A percentile compares a stretch with the other conserved stretches of the same genome.
Conservation (phyloP, 2,797 vertebrate genomes). For the Microctenopoma steveboyesi region DNA sequence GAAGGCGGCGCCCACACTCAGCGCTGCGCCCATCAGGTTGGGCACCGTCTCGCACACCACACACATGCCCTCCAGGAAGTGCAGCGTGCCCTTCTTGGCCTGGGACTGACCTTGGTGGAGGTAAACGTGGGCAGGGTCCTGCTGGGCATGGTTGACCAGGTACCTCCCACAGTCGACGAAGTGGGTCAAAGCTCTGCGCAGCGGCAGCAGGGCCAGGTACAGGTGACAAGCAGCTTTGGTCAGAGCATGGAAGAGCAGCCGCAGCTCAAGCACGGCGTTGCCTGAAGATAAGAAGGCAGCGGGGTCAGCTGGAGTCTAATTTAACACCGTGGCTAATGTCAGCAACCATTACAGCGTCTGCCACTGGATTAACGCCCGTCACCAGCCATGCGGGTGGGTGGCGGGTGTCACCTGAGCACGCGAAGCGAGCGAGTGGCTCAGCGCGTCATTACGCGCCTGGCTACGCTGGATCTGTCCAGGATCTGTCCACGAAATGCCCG, state of each 20-base stretch:
- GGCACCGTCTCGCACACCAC: constrained; percentile 72
- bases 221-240: constrained; percentile 79
- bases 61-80: constrained; percentile 75
- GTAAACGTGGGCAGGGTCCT: constrained; percentile 37
- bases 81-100: constrained; percentile 64
- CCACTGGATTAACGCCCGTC: constrained; percentile 66
- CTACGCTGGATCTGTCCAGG: neutral
- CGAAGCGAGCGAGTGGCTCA: constrained; percentile 11
- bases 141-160: constrained; percentile 57
- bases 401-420: constrained; percentile 21
- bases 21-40: constrained; percentile 68
- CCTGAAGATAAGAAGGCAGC: constrained; percentile 74
- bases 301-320: constrained; percentile 68
- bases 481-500: neutral
- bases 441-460: constrained; percentile 1
- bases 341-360: constrained; percentile 69
- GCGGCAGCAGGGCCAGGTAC: constrained; percentile 78
- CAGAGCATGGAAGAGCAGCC: constrained; percentile 78
- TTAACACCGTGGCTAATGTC: constrained; percentile 73
- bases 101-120: constrained; percentile 42
- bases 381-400: constrained; percentile 17
- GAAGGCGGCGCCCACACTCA: constrained; percentile 66
- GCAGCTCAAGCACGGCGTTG: constrained; percentile 78
- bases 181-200: constrained; percentile 72
- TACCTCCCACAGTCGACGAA: constrained; percentile 60